phyloP scores from a whole-genome alignment of 2,888 invertebrate genomes.

The Morinoia aosen region DNA sequence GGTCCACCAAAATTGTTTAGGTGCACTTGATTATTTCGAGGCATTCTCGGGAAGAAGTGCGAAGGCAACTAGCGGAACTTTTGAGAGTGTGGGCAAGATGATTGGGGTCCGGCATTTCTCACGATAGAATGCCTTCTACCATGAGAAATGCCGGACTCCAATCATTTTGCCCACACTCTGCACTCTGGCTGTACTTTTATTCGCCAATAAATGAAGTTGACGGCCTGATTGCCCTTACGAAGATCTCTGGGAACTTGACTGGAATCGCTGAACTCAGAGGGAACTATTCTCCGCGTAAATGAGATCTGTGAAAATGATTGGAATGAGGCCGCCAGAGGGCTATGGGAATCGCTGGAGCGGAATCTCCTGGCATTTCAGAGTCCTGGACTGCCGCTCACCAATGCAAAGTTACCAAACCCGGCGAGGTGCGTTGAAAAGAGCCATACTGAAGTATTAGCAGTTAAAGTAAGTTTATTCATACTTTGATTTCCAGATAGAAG shows the following conservation, averaged over 20 bases:
- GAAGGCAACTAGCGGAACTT: too few species aligned
- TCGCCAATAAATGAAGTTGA: background rate
- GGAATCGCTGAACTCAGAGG: slow-evolving; percentile 31
- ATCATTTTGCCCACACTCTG: background rate
- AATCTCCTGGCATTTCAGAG: background rate
- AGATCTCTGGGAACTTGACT: background rate
- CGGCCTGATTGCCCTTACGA: background rate
- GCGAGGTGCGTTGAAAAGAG: background rate
- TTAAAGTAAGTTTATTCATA: background rate
- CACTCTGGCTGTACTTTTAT: background rate
- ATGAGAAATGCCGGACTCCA: too few species aligned
- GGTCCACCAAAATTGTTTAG: too few species aligned
- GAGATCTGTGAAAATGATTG: slow-evolving; percentile 46
- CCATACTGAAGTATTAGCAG: background rate
- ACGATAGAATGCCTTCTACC: too few species aligned
- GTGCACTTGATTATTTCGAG: too few species aligned
- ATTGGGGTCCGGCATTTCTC: too few species aligned
- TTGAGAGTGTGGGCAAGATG: too few species aligned
- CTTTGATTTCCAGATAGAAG: background rate
- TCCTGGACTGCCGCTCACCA: background rate
- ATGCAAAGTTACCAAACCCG: background rate
- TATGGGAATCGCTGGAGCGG: slow-evolving; percentile 26
- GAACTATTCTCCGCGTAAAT: slow-evolving; percentile 33
- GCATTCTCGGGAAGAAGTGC: too few species aligned
- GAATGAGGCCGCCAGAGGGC: slow-evolving; percentile 24